Percentiles rank a stretch among this genome's conserved stretches.
phyloP scores from a whole-genome alignment of 2,797 vertebrate species.

The Heterohyrax brucei region DNA sequence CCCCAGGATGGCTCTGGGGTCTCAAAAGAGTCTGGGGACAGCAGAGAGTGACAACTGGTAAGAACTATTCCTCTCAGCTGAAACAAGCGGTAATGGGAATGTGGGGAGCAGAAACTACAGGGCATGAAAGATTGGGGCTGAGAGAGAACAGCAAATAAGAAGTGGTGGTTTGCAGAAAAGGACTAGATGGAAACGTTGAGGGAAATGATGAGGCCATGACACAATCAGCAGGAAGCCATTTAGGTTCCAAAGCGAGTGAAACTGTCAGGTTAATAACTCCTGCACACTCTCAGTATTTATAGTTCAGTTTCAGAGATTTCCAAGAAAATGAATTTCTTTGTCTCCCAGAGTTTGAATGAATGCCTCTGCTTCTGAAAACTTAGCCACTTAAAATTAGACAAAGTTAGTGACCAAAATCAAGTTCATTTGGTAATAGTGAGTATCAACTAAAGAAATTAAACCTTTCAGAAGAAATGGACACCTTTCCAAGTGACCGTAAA shows the following conservation, averaged over 20 bases:
- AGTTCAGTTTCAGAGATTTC: conserved; percentile 65
- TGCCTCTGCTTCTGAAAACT: conserved; percentile 51
- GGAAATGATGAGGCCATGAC: conserved; percentile 82
- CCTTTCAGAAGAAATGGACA: conserved; percentile 65
- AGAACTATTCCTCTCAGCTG: background rate
- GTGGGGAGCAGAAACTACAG: background rate
- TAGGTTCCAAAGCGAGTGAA: conserved; percentile 76
- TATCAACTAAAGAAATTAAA: conserved; percentile 1
- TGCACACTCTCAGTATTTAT: conserved; percentile 52
- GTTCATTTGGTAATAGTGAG: conserved; percentile 59
- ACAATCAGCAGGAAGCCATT: conserved; percentile 73
- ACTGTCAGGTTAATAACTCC: conserved; percentile 73
- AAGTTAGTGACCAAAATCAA: conserved; percentile 58
- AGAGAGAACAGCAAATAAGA: conserved; percentile 50
- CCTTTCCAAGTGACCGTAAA: conserved; percentile 40
- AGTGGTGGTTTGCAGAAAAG: conserved; percentile 67
- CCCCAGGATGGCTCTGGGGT: background rate
- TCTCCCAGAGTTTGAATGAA: conserved; percentile 64
- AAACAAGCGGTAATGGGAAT: background rate
- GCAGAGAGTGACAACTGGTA: background rate
- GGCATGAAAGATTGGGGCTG: conserved; percentile 66
- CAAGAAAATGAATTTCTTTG: conserved; percentile 77
- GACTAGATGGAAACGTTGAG: conserved; percentile 79
- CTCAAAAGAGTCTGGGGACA: background rate
- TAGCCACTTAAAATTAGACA: conserved; percentile 50